Conservation (phyloP, 2,113 vertebrate species). For the Toxotes jaculatrix region DNA sequence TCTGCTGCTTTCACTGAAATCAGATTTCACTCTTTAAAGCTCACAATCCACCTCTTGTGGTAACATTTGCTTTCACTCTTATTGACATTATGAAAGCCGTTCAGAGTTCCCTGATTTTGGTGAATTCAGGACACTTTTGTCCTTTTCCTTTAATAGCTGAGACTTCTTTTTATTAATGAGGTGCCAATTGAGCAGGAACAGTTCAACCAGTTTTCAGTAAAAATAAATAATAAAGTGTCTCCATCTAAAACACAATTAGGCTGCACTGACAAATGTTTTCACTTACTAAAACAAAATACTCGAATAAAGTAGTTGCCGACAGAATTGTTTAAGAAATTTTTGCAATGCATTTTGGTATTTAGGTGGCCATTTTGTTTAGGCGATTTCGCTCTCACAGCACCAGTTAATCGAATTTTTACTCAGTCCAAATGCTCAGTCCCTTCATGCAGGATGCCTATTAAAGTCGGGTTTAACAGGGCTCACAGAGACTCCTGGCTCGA, state of each 20-base stretch:
- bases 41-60: neutral
- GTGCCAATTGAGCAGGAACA: neutral
- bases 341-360: neutral
- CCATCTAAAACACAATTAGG: neutral
- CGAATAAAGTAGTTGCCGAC: neutral
- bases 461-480: constrained; percentile 55
- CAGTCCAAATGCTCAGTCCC: neutral
- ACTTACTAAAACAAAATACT: neutral
- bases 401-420: neutral
- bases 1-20: neutral
- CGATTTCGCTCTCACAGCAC: neutral
- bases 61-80: neutral
- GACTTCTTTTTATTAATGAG: neutral
- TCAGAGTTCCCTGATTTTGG: neutral
- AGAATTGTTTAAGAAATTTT: neutral
- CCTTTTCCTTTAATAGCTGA: neutral
- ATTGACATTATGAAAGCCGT: neutral
- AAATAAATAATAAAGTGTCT: neutral
- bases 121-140: neutral
- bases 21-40: neutral
- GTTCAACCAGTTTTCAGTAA: neutral
- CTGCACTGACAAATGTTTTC: neutral
- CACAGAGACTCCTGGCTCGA: constrained; percentile 27
- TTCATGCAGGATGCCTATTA: constrained; percentile 41
- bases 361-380: neutral